Base-by-base conservation (phyloP, 2,113 vertebrate species). In the Plectropomus leopardus region DNA sequence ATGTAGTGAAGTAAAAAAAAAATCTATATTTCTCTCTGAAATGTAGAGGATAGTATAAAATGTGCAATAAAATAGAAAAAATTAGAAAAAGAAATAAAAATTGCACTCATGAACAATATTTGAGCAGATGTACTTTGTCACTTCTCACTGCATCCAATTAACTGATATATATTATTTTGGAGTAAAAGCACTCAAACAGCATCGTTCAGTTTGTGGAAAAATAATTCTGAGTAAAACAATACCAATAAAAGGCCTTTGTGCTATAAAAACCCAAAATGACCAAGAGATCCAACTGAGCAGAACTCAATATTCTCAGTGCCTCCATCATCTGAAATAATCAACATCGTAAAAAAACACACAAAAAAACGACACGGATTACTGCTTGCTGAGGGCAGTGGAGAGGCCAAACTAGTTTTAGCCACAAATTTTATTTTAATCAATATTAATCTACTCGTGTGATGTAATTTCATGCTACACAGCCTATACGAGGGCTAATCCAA, bases 401-500 rank as follows among this genome's bases (percentile, higher is more conserved):
- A 60, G 75, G 50, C 84, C 50, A 36, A 67, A 77, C 71, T 21
- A 60, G 55, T 76, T 89, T 48, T 51, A 73, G 65, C 64, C 55
- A 47, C 66, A 65, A 60, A 78, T 76, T 58, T 59, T 44, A 42
- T 80, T 86, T 81, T 28, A 81, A 89, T 86, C 85, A 82, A 60
- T 82, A 85, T 79, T 77, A 87, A 89, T 90, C 83, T 87, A 61
- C 51, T 83, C 34, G 47, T 64, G 80, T 73, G 87, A 81, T 83
- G 78, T 83, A 28, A 88, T 91, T 86, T 88, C 84, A 87, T 82
- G 86, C 57, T 76, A 84, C 51, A 73, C 53, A 63, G 84, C 61
- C 69, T 42, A 74, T 53, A 76, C 5, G 24, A 54, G 1, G 14
- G 28, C 69, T 66, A 82, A 81, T 91, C 82, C 74, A 79, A 82